These are phyloP conservation scores for Podarcis muralis DNA, from an alignment of 2,113 vertebrate genomes.

Conservation along the genomic window DNA sequence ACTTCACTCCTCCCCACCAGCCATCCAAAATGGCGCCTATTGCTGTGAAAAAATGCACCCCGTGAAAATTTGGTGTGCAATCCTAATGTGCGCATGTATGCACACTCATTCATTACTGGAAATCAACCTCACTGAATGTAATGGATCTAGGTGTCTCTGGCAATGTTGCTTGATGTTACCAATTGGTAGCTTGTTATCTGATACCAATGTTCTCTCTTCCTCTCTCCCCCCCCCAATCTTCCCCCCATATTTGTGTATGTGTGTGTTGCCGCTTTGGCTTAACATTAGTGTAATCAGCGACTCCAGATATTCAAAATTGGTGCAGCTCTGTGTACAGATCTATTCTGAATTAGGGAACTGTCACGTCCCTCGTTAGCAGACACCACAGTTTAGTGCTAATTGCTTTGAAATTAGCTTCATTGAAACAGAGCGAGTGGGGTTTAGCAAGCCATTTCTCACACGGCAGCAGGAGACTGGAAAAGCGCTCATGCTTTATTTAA, in stretches of 20 bases:
- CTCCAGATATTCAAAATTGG: conserved; percentile 2
- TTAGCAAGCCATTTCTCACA: conserved; percentile 54
- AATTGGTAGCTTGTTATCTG: background rate
- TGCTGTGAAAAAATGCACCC: background rate
- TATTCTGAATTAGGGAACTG: conserved; percentile 14
- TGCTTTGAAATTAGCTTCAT: conserved; percentile 51
- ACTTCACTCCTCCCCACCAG: background rate
- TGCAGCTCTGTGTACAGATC: background rate
- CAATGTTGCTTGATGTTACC: background rate
- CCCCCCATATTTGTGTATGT: background rate
- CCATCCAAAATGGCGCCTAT: background rate
- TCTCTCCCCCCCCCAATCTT: too few relatives aligned
- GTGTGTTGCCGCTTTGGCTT: background rate
- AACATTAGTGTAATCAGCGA: background rate
- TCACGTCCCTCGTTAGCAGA: conserved; percentile 24
- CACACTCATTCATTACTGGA: background rate
- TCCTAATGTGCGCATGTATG: background rate
- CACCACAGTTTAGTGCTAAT: conserved; percentile 54
- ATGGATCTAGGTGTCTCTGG: background rate
- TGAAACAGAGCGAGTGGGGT: conserved; percentile 41
- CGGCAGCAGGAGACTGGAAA: conserved; percentile 52
- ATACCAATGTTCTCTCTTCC: background rate
- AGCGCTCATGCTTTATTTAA: conserved; percentile 54
- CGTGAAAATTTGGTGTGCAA: background rate
- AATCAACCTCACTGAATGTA: background rate